phyloP scores from a whole-genome alignment of 2,888 invertebrate species.

The Theretra japonica region DNA sequence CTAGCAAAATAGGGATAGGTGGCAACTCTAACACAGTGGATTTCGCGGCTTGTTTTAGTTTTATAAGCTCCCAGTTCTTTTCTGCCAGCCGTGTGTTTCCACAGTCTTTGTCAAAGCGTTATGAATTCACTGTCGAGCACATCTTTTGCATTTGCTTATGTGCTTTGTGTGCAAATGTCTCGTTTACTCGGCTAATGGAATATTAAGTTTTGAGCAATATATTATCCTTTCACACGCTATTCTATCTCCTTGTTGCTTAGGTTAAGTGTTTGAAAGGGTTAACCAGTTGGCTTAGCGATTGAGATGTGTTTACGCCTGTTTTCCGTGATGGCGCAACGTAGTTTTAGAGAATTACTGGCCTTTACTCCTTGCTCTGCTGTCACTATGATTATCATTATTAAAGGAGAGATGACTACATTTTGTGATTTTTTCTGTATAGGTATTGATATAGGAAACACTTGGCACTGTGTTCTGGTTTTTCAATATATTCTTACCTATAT shows the following conservation, averaged over 20 bases:
- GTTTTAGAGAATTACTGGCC: neutral
- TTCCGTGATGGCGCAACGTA: neutral
- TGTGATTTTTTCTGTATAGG: too few species aligned
- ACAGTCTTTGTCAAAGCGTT: conserved; percentile 44
- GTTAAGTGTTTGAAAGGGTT: neutral
- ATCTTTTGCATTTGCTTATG: conserved; percentile 37
- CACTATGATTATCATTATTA: neutral
- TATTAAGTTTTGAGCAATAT: conserved; percentile 18
- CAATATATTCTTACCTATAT: too few species aligned
- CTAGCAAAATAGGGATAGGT: too few species aligned
- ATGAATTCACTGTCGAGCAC: conserved; percentile 37
- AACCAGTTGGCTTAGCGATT: neutral
- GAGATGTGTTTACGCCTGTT: neutral
- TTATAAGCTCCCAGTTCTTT: conserved; percentile 41
- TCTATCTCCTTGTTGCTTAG: neutral
- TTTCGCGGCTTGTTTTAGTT: conserved; percentile 43
- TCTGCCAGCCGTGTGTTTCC: conserved; percentile 38
- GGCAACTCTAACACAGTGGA: conserved; percentile 7
- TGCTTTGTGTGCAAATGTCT: neutral
- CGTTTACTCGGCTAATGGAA: neutral
- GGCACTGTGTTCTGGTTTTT: too few species aligned
- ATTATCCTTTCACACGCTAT: neutral
- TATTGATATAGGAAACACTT: too few species aligned
- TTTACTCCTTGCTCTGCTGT: too few species aligned
- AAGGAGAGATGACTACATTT: too few species aligned